Evolutionary conservation across 2,797 vertebrate species (phyloP).

Genomic region (Oryzias sinensis): DNA sequence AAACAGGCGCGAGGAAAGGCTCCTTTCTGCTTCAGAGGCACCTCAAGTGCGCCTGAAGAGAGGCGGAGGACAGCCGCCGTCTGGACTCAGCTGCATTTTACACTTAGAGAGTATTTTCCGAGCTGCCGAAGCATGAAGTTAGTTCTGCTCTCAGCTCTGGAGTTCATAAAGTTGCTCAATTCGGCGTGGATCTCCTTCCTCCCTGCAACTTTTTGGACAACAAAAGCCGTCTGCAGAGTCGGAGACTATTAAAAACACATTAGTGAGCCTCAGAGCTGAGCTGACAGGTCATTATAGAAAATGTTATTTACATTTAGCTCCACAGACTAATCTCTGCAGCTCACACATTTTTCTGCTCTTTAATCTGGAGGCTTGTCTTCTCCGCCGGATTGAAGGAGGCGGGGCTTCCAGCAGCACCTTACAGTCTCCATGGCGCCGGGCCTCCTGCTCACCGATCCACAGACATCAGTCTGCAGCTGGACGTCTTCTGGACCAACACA

Average conservation of each 20-base stretch:
- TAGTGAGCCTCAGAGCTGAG: background rate
- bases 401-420: background rate
- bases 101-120: slow-evolving; percentile 4
- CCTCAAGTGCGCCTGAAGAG: background rate
- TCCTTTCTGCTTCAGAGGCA: slow-evolving; percentile 7
- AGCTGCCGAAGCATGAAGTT: background rate
- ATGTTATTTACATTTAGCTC: slow-evolving; percentile 8
- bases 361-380: background rate
- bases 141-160: background rate
- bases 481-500: background rate
- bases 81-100: background rate
- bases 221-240: background rate
- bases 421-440: background rate
- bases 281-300: slow-evolving; percentile 6
- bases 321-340: background rate
- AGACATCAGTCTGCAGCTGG: background rate
- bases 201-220: background rate
- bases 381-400: background rate
- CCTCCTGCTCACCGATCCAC: background rate
- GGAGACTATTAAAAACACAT: slow-evolving; percentile 5
- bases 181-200: background rate
- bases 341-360: background rate
- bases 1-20: background rate
- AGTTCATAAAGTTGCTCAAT: background rate
- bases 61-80: background rate